Evolutionary conservation across 2,113 vertebrate species (phyloP).

Genomic region (Apodemus speciosus): DNA sequence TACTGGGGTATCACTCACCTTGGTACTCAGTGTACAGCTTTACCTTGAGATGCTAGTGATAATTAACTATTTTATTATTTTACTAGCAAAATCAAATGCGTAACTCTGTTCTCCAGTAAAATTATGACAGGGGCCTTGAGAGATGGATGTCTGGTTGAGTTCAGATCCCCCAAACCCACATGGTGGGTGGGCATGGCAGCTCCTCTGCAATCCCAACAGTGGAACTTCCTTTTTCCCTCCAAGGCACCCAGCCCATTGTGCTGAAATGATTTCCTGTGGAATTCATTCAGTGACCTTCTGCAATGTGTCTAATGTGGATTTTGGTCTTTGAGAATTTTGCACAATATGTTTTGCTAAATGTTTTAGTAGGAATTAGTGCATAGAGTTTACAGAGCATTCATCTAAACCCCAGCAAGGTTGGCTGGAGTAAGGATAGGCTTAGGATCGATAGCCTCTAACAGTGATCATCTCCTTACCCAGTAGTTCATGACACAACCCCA

Average conservation of each 20-base stretch:
- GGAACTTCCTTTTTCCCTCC: background rate
- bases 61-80: slow-evolving; percentile 83
- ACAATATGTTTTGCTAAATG: background rate
- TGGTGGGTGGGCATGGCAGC: background rate
- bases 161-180: background rate
- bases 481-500: background rate
- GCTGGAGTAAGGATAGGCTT: background rate
- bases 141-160: background rate
- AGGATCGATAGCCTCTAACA: background rate
- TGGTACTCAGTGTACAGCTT: slow-evolving; percentile 60
- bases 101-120: slow-evolving; percentile 79
- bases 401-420: background rate
- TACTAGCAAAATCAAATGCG: slow-evolving; percentile 74
- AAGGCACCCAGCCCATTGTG: background rate
- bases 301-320: background rate
- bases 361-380: background rate
- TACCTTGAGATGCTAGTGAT: slow-evolving; percentile 79
- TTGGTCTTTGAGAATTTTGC: background rate
- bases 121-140: slow-evolving; percentile 68
- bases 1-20: slow-evolving; percentile 64
- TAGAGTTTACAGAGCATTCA: background rate
- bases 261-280: background rate
- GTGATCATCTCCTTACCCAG: background rate
- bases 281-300: background rate
- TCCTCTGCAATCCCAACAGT: background rate